phyloP scores from a whole-genome alignment of 2,888 invertebrate genomes.

The Altica lythri region DNA sequence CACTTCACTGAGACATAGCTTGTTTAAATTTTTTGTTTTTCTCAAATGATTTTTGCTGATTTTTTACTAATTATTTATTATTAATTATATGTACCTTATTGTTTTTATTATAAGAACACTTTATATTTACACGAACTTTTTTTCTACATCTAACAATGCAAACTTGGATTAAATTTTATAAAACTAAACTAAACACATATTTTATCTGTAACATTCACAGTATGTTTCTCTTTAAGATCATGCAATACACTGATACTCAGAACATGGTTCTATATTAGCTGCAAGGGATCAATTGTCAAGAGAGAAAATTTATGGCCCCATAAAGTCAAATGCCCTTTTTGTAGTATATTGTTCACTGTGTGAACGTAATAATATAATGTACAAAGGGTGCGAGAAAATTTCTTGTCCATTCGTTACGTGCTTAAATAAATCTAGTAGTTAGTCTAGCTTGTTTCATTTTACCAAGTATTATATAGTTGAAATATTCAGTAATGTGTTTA shows the following conservation, averaged over 20 bases:
- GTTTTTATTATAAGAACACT: no score
- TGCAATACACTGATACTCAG: slow-evolving; percentile 49
- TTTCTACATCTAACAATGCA: no score
- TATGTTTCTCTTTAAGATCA: slow-evolving; percentile 1
- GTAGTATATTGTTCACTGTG: slow-evolving; percentile 36
- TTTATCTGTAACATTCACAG: no score
- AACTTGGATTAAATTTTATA: no score
- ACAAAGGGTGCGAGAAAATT: slow-evolving; percentile 27
- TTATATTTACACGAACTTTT: no score
- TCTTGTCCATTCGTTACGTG: slow-evolving; percentile 13
- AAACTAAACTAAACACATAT: no score
- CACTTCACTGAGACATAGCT: no score
- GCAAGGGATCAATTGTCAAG: slow-evolving; percentile 53
- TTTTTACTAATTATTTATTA: no score
- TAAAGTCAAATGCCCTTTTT: slow-evolving; percentile 50
- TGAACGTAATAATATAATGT: slow-evolving; percentile 33
- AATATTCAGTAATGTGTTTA: no score
- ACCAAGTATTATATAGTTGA: neutral
- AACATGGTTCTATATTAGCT: slow-evolving; percentile 39
- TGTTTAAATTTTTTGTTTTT: no score
- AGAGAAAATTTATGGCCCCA: slow-evolving; percentile 61
- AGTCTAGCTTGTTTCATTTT: neutral
- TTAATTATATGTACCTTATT: no score
- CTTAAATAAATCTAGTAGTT: slow-evolving; percentile 2
- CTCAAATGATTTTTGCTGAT: no score